These are phyloP conservation scores for Meloidogyne exigua DNA, from an alignment of 1,140 invertebrate genomes.

Conservation along the genomic window DNA sequence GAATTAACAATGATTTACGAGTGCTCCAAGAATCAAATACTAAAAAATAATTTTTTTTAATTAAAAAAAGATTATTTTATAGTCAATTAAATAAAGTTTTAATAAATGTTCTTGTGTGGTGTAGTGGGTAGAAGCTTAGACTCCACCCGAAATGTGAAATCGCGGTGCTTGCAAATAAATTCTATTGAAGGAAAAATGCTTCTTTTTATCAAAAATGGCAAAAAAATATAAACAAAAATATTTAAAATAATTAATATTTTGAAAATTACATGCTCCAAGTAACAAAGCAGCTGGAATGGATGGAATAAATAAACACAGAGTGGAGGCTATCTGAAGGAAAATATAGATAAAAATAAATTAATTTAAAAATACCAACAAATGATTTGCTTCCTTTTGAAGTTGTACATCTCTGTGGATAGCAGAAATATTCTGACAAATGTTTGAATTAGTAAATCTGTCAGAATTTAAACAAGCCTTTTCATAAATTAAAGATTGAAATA, in stretches of 20 bases:
- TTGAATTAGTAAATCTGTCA: neutral
- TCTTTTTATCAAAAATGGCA: too few relatives aligned
- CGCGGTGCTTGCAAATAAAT: too few relatives aligned
- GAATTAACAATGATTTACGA: slow-evolving; percentile 50
- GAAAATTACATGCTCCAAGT: slow-evolving; percentile 48
- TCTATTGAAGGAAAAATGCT: too few relatives aligned
- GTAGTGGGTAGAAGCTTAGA: too few relatives aligned
- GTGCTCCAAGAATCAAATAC: slow-evolving; percentile 50
- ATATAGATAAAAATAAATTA: neutral
- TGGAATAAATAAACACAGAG: slow-evolving; percentile 49
- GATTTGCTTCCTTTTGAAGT: slow-evolving; percentile 37
- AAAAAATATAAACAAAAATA: too few relatives aligned
- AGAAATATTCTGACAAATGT: slow-evolving; percentile 40
- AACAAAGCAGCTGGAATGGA: slow-evolving; percentile 48
- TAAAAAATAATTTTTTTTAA: slow-evolving; percentile 31
- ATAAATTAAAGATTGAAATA: slow-evolving; percentile 51
- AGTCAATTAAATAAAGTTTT: too few relatives aligned
- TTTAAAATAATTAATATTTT: too few relatives aligned
- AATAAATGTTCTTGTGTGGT: too few relatives aligned
- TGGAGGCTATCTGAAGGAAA: slow-evolving; percentile 31
- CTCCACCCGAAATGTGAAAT: too few relatives aligned
- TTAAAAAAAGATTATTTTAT: too few relatives aligned
- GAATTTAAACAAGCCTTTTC: slow-evolving; percentile 48
- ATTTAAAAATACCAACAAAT: slow-evolving; percentile 13
- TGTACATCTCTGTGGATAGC: slow-evolving; percentile 41